phyloP scores from a whole-genome alignment of 1,140 invertebrate genomes.

The Acyrthosiphon pisum region DNA sequence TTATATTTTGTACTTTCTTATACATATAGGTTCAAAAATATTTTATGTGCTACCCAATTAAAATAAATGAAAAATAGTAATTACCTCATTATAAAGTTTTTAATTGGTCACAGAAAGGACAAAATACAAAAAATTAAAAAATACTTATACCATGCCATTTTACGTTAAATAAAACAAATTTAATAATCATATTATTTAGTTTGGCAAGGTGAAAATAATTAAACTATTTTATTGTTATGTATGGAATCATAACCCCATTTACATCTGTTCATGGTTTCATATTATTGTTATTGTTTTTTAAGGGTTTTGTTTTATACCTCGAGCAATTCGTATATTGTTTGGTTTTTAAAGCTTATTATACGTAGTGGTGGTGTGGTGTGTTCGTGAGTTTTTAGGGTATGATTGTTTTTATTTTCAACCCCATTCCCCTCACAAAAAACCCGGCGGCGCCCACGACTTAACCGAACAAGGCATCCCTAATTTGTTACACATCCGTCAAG shows the following conservation, averaged over 20 bases:
- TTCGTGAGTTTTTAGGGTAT: background rate
- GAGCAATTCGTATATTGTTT: background rate
- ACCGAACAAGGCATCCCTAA: constrained; percentile 10
- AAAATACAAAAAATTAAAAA: too few relatives aligned
- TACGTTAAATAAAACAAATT: too few relatives aligned
- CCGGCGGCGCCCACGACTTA: background rate
- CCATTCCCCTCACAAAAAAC: background rate
- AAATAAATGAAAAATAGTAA: too few relatives aligned
- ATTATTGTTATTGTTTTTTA: background rate
- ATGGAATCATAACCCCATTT: background rate
- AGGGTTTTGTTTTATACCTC: background rate
- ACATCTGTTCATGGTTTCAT: background rate
- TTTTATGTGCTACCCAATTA: too few relatives aligned
- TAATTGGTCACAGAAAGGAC: too few relatives aligned
- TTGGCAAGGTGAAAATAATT: too few relatives aligned
- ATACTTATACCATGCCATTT: too few relatives aligned
- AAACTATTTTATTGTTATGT: background rate
- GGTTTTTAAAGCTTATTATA: background rate
- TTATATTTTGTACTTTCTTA: background rate
- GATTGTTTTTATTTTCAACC: constrained; percentile 45
- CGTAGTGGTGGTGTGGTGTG: background rate
- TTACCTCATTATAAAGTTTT: too few relatives aligned
- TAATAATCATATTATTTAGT: too few relatives aligned
- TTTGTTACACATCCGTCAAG: constrained; percentile 41
- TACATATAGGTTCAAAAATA: too few relatives aligned